Evolutionary conservation across 53 echinoderm and acorn worm genomes (phyloP).

Genomic region (Hippasteria phrygiana): DNA sequence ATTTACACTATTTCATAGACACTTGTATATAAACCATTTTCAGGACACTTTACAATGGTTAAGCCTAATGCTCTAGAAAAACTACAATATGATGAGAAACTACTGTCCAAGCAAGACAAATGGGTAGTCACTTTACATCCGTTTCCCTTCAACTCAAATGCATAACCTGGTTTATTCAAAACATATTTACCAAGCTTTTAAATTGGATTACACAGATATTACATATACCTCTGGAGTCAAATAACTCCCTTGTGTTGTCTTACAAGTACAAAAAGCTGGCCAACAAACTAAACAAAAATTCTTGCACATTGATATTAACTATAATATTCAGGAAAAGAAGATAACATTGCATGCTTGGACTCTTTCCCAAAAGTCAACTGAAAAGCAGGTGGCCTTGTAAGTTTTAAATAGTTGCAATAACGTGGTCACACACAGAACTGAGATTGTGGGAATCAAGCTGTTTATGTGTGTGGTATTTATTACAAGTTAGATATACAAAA

Average conservation of each 20-base stretch:
- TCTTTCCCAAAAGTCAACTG: conserved; percentile 8
- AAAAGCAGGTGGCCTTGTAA: conserved; percentile 6
- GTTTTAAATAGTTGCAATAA: conserved; percentile 56
- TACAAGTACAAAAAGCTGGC: conserved; percentile 47
- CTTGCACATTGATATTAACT: conserved; percentile 47
- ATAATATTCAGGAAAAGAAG: conserved; percentile 49
- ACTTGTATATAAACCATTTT: conserved; percentile 82
- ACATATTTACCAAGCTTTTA: conserved; percentile 23
- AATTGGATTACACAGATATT: conserved; percentile 20
- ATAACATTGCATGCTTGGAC: conserved; percentile 58
- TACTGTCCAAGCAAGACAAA: conserved; percentile 20
- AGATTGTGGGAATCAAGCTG: conserved; percentile 29
- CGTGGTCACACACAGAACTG: conserved; percentile 56
- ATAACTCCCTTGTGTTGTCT: conserved; percentile 36
- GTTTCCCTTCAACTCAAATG: conserved; percentile 20
- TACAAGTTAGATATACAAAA: conserved; percentile 67
- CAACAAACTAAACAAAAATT: conserved; percentile 42
- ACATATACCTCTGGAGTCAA: conserved; percentile 21
- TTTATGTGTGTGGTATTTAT: conserved; percentile 59
- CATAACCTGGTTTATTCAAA: conserved; percentile 10
- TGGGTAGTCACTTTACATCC: conserved; percentile 12
- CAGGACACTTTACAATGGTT: conserved; percentile 69
- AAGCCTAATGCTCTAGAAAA: conserved; percentile 69
- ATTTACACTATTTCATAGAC: conserved; percentile 79
- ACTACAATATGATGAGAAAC: conserved; percentile 62